phyloP scores from a whole-genome alignment of 2,113 vertebrate species.

The Axis porcinus region DNA sequence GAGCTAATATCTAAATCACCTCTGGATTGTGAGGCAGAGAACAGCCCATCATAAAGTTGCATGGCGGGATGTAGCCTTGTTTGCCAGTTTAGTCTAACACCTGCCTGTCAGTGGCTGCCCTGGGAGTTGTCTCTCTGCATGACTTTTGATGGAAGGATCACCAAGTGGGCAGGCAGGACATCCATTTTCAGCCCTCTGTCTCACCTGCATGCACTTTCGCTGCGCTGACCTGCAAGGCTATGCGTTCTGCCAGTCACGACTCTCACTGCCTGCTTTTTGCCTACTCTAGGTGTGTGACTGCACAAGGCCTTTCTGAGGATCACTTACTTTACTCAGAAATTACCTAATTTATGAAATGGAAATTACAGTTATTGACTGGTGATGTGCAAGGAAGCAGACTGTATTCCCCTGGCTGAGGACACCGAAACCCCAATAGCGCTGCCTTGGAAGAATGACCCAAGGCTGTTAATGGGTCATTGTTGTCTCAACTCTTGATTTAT shows the following conservation, averaged over 20 bases:
- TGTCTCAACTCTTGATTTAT: neutral
- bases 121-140: neutral
- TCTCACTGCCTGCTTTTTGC: neutral
- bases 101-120: neutral
- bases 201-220: accelerated
- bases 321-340: neutral
- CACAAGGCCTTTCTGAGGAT: neutral
- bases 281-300: neutral
- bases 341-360: neutral
- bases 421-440: neutral
- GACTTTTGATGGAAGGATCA: neutral
- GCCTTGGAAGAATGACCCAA: neutral
- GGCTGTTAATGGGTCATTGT: neutral
- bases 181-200: neutral
- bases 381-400: neutral
- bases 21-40: neutral
- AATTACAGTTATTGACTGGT: neutral
- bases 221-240: accelerated
- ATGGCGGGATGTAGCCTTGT: neutral
- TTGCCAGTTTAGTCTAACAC: neutral
- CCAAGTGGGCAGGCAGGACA: neutral
- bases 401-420: neutral
- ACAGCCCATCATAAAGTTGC: neutral
- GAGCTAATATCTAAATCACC: neutral
- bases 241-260: accelerated